A percentile compares a stretch with the other conserved stretches of the same genome.
Evolutionary conservation across 2,797 vertebrate species (phyloP).

Genomic region (Chromobotia macracanthus): DNA sequence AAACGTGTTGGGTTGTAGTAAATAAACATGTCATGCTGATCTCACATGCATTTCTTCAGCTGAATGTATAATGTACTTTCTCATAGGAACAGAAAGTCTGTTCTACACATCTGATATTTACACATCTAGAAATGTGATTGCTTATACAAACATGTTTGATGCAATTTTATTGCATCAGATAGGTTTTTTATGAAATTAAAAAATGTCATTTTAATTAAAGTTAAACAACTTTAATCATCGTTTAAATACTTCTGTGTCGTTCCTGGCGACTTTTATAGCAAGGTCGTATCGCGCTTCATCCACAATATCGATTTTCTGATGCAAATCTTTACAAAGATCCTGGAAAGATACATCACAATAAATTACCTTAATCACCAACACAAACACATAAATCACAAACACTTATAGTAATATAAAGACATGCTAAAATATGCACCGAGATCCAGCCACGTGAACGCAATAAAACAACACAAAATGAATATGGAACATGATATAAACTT

Average conservation of each 20-base stretch:
- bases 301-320: constrained; percentile 68
- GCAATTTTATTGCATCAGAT: too few species aligned
- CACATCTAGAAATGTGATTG: too few species aligned
- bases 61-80: too few species aligned
- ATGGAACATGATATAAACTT: constrained; percentile 63
- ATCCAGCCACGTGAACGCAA: not conserved
- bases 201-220: too few species aligned
- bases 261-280: constrained; percentile 71
- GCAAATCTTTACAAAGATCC: constrained; percentile 73
- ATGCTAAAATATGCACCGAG: not conserved
- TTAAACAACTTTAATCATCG: not conserved
- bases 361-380: constrained; percentile 53
- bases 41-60: too few species aligned
- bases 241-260: constrained; percentile 66
- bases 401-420: not conserved
- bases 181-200: too few species aligned
- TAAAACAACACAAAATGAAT: constrained; percentile 22
- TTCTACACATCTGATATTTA: too few species aligned
- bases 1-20: constrained; percentile 15
- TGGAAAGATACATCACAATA: constrained; percentile 53
- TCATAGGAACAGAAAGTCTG: too few species aligned
- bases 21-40: not conserved
- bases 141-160: too few species aligned
- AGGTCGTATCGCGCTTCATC: constrained; percentile 72
- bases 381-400: constrained; percentile 9